Evolutionary conservation across 1,140 invertebrate genomes (phyloP).

Genomic region (Berghia stephanieae): DNA sequence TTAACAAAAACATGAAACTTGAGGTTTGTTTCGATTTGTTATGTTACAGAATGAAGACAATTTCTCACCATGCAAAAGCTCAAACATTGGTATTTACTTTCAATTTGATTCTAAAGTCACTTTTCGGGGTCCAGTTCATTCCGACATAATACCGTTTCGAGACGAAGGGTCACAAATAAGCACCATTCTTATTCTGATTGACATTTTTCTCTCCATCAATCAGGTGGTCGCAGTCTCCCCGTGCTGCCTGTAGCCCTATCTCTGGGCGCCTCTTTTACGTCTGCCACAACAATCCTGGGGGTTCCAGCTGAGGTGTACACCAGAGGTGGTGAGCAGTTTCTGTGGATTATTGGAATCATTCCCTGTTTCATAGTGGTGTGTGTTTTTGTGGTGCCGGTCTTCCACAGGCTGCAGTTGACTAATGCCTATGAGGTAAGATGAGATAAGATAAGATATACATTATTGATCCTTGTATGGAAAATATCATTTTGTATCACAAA

Average conservation of each 20-base stretch:
- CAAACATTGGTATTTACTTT: too few species aligned
- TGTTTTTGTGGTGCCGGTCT: conserved; percentile 54
- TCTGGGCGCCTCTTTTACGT: conserved; percentile 82
- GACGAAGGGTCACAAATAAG: too few species aligned
- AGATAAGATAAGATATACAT: not conserved
- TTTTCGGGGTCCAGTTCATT: too few species aligned
- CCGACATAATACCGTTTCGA: too few species aligned
- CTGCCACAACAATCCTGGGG: conserved; percentile 87
- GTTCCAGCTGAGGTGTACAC: conserved; percentile 54
- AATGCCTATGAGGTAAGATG: conserved; percentile 70
- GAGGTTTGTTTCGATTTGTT: too few species aligned
- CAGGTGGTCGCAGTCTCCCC: conserved; percentile 76
- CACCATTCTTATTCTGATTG: not conserved
- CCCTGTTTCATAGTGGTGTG: conserved; percentile 74
- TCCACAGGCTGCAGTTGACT: conserved; percentile 53
- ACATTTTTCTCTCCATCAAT: not conserved
- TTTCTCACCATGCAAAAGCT: not conserved
- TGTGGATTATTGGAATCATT: conserved; percentile 41
- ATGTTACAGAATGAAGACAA: not conserved
- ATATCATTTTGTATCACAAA: not conserved
- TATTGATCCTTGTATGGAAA: not conserved
- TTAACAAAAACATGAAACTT: too few species aligned
- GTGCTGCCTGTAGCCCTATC: conserved; percentile 53
- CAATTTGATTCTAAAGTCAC: too few species aligned
- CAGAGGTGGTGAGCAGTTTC: conserved; percentile 46